Evolutionary conservation across 2,888 invertebrate species (phyloP).

Genomic region (Ephialtes manifestator): DNA sequence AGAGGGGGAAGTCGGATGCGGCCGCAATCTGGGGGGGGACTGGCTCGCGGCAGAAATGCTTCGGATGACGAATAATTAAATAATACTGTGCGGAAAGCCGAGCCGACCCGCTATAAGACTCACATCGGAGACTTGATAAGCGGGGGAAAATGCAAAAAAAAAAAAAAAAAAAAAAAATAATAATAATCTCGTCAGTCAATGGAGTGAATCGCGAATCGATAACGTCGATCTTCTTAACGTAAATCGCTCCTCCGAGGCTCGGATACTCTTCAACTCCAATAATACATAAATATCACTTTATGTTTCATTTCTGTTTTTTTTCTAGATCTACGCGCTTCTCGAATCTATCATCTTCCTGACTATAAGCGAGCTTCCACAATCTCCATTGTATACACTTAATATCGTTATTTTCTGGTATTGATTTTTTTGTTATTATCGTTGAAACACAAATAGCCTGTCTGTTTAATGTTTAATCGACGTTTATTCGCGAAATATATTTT

Average conservation of each 20-base stretch:
- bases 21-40: too few relatives aligned
- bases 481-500: slow-evolving; percentile 5
- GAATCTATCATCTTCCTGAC: slow-evolving; percentile 11
- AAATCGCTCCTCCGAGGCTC: slow-evolving; percentile 9
- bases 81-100: too few relatives aligned
- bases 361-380: slow-evolving; percentile 56
- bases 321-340: slow-evolving; percentile 52
- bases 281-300: slow-evolving; percentile 56
- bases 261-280: slow-evolving; percentile 43
- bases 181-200: slow-evolving; percentile 42
- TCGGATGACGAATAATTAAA: too few relatives aligned
- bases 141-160: too few relatives aligned
- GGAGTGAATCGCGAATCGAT: slow-evolving; percentile 36
- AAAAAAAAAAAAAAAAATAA: slow-evolving; percentile 34
- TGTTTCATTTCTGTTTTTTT: slow-evolving; percentile 24
- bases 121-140: too few relatives aligned
- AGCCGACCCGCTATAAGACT: too few relatives aligned
- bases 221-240: background rate
- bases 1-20: too few relatives aligned
- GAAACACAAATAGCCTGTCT: slow-evolving; percentile 25
- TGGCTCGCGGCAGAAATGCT: too few relatives aligned
- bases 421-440: slow-evolving; percentile 37
- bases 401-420: slow-evolving; percentile 31
- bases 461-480: background rate
- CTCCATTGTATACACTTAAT: slow-evolving; percentile 49